These are phyloP conservation scores for Zygothrica quintamaculata DNA, from an alignment of 2,888 invertebrate genomes.

Conservation along the genomic window DNA sequence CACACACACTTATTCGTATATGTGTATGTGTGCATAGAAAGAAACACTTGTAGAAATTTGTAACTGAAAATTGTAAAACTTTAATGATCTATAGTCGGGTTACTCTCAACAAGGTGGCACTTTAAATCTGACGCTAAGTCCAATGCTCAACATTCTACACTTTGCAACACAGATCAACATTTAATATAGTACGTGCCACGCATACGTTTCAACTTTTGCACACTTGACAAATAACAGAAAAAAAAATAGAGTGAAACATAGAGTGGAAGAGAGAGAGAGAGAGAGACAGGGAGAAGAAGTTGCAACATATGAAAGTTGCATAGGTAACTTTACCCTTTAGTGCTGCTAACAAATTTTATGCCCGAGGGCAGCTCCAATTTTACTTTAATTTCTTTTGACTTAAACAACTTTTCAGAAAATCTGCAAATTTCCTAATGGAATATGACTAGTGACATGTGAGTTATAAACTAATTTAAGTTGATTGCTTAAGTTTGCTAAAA, in stretches of 20 bases:
- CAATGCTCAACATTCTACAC: constrained; percentile 48
- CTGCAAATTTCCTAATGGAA: too few relatives aligned
- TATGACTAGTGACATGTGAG: background rate
- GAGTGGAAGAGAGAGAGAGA: background rate
- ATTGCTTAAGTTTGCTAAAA: too few relatives aligned
- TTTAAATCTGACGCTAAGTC: constrained; percentile 49
- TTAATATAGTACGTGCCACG: constrained; percentile 75
- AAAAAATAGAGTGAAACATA: background rate
- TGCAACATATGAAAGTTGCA: constrained; percentile 34
- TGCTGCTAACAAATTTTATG: background rate
- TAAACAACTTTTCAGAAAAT: background rate
- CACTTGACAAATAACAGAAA: constrained; percentile 63
- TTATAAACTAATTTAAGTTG: too few relatives aligned
- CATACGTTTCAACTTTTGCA: constrained; percentile 64
- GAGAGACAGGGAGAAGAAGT: constrained; percentile 17
- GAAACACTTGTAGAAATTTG: constrained; percentile 27
- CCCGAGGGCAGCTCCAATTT: constrained; percentile 11
- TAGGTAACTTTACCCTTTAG: constrained; percentile 31
- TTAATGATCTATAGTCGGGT: constrained; percentile 67
- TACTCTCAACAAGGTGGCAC: constrained; percentile 52
- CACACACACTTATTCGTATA: constrained; percentile 19
- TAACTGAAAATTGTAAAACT: constrained; percentile 62
- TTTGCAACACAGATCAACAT: constrained; percentile 61
- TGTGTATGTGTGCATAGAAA: too few relatives aligned
- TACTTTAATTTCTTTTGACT: constrained; percentile 1